Evolutionary conservation across 1,140 invertebrate species (phyloP), one percentile per base, ranked within the genome.

Genomic region (Papilio xuthus): DNA sequence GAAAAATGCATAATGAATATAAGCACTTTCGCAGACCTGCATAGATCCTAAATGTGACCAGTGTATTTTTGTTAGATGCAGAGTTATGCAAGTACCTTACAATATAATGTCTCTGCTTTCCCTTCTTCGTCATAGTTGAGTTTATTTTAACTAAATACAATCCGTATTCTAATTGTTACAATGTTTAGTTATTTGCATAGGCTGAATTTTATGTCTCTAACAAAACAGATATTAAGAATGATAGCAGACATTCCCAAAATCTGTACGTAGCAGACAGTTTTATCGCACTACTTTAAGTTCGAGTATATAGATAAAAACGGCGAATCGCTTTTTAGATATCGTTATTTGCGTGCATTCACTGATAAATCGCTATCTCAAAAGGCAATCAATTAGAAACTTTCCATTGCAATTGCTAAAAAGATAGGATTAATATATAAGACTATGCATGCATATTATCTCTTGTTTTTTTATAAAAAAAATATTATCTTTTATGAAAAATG

Each of bases 271-370:
- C 76, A 85, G 82, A 82, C 84, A 79, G 76, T 50, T 28, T 80
- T 76, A 78, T 86, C 84, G 80, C 74, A 78, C 56, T 80, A 85
- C 83, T 84, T 78, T 75, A 86, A 72, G 63, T 32, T 82, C 67
- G 56, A 84, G 81, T 82, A 79, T 80, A 26, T 50, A 77, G 84
- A 87, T 87, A 86, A 80, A 80, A 81, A 26, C 71, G 28, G 71
- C 42, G 42, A 42, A 73, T 73, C 71, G 71, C 9, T 42, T 73
- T 73, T 47, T 47, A 73, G 71, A 47, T 73, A 73, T 42, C n/a
- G 42, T 15, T 28, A 26, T 73, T 13, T 47, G 37, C 42, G 41
- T 42, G 42, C 71, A 73, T 47, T 72, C 42, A 72, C 70, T 73
- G 71, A 73, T 73, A 73, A 73, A 41, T 20, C 37, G 12, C 20